Percentiles rank a stretch among this genome's conserved stretches.
These are phyloP conservation scores for Brachionus calyciflorus DNA, from an alignment of 1,140 invertebrate genomes.

Conservation along the genomic window DNA sequence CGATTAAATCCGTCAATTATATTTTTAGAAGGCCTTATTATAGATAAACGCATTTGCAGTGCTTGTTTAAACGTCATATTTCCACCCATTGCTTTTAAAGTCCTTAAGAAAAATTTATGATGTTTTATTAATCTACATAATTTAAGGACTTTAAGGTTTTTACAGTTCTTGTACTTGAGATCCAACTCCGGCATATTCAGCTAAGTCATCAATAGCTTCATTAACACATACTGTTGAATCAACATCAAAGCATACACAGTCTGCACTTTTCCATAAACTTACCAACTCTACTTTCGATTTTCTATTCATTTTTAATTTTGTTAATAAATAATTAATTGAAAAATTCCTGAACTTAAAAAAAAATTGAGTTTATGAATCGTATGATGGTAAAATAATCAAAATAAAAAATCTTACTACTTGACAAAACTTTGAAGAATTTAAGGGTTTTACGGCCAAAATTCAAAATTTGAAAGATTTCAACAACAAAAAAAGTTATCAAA, in stretches of 20 bases:
- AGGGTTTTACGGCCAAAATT: no score
- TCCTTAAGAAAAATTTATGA: slow-evolving; percentile 64
- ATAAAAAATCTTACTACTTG: no score
- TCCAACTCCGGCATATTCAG: slow-evolving; percentile 85
- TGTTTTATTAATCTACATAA: slow-evolving; percentile 61
- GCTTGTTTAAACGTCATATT: slow-evolving; percentile 84
- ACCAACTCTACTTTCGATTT: not conserved
- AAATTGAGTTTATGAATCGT: no score
- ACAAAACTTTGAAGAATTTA: no score
- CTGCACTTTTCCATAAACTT: slow-evolving; percentile 69
- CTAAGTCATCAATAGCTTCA: slow-evolving; percentile 93
- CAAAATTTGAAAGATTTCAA: no score
- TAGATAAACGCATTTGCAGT: slow-evolving; percentile 73
- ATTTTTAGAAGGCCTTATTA: slow-evolving; percentile 76
- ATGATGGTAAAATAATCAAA: no score
- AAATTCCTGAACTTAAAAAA: no score
- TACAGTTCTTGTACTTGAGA: slow-evolving; percentile 79
- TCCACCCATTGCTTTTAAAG: slow-evolving; percentile 86
- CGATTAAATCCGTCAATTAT: slow-evolving; percentile 76
- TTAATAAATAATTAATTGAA: no score
- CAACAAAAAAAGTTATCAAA: no score
- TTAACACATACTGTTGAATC: slow-evolving; percentile 93
- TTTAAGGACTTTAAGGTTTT: slow-evolving; percentile 3
- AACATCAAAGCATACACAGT: slow-evolving; percentile 94
- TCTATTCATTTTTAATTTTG: not conserved